Percentiles rank a stretch among this genome's conserved stretches.
Evolutionary conservation across 2,797 vertebrate species (phyloP).

Genomic region (Periophthalmus magnuspinnatus): DNA sequence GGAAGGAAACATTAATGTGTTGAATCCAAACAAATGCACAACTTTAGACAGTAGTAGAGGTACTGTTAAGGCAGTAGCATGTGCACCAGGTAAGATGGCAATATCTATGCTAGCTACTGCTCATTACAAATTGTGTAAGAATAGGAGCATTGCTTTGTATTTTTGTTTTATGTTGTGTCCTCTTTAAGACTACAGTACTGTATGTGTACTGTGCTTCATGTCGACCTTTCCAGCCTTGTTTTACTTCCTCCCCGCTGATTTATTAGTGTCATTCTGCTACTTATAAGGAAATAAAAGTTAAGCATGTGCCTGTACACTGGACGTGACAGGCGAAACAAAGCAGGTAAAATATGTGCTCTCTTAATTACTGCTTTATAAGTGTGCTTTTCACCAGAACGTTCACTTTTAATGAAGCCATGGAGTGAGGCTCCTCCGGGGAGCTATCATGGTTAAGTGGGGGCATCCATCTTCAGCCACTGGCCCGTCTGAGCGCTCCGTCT

Average conservation of each 20-base stretch:
- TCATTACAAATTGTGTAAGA: not conserved
- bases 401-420: conserved; percentile 82
- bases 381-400: conserved; percentile 73
- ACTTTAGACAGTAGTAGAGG: not conserved
- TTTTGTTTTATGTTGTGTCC: not conserved
- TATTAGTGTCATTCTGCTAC: conserved; percentile 60
- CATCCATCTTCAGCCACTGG: conserved; percentile 79
- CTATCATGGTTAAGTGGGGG: conserved; percentile 80
- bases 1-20: conserved; percentile 1
- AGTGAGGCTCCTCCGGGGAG: conserved; percentile 78
- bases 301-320: conserved; percentile 59
- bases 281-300: conserved; percentile 71
- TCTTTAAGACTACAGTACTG: not conserved
- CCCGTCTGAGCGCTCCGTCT: conserved; percentile 72
- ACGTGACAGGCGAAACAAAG: conserved; percentile 75
- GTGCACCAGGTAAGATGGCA: not conserved
- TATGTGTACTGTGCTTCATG: conserved; percentile 14
- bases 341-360: conserved; percentile 74
- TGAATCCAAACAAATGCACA: not conserved
- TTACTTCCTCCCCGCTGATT: conserved; percentile 55
- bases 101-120: not conserved
- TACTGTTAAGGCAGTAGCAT: not conserved
- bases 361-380: conserved; percentile 80
- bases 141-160: not conserved
- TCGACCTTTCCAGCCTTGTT: conserved; percentile 25